These are phyloP conservation scores for Magallana gigas DNA, from an alignment of 1,140 invertebrate genomes.

Conservation along the genomic window DNA sequence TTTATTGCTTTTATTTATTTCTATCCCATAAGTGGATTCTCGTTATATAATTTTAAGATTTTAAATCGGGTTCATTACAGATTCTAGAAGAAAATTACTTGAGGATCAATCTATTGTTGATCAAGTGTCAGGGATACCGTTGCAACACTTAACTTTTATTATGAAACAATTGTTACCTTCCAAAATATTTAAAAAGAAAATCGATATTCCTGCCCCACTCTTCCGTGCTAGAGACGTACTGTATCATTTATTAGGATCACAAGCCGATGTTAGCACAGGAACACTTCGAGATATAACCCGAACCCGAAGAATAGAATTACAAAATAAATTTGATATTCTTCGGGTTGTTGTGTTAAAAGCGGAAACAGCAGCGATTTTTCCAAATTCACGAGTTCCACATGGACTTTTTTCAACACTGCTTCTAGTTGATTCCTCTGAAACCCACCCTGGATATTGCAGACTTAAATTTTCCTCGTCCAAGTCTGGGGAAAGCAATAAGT, in stretches of 20 bases:
- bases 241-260: neutral
- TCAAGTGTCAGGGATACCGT: neutral
- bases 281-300: neutral
- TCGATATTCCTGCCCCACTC: neutral
- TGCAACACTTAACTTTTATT: slow-evolving; percentile 35
- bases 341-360: neutral
- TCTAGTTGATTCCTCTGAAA: neutral
- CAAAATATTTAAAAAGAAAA: neutral
- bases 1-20: too few species aligned
- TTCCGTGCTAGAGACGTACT: neutral
- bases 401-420: neutral
- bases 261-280: neutral
- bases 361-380: neutral
- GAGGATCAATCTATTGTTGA: neutral
- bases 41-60: too few species aligned
- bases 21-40: too few species aligned
- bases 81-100: neutral
- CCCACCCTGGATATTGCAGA: neutral
- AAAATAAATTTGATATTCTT: too few species aligned
- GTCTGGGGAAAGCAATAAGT: neutral
- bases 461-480: neutral
- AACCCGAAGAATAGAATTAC: neutral
- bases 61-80: too few species aligned
- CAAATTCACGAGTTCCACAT: neutral
- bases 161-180: neutral